A percentile compares a stretch with the other conserved stretches of the same genome.
Evolutionary conservation across 2,113 vertebrate species (phyloP).

Genomic region (mouse (Mus musculus)): DNA sequence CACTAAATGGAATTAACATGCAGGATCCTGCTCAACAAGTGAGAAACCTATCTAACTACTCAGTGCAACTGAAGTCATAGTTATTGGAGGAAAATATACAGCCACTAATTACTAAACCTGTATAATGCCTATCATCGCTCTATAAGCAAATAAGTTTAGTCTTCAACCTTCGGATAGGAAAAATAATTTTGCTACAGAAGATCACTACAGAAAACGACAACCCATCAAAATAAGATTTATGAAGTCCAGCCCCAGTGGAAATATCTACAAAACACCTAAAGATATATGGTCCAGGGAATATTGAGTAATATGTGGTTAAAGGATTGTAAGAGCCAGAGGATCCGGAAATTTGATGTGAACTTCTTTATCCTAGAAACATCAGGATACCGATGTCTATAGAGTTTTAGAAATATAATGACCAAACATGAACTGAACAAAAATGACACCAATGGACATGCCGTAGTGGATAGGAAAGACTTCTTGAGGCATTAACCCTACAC

Average conservation of each 20-base stretch:
- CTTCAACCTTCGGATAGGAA: background rate
- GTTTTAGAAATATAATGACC: background rate
- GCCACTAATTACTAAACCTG: background rate
- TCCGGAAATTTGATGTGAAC: background rate
- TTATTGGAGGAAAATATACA: background rate
- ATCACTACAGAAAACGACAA: background rate
- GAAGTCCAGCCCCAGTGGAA: background rate
- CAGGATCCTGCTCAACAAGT: no score
- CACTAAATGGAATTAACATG: no score
- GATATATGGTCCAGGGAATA: background rate
- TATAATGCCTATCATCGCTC: background rate
- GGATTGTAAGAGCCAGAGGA: background rate
- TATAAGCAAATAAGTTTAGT: background rate
- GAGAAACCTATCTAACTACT: no score
- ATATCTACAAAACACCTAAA: background rate
- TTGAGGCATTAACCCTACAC: background rate
- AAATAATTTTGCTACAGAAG: background rate
- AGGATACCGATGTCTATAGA: background rate
- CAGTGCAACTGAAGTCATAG: background rate
- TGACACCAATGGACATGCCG: background rate
- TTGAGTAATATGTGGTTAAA: background rate
- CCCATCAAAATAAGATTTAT: background rate
- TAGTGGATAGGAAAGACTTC: no score
- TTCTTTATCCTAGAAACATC: background rate
- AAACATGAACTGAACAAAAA: background rate